A percentile compares a stretch with the other conserved stretches of the same genome.
These are phyloP conservation scores for Talpa occidentalis DNA, from an alignment of 2,113 vertebrate genomes.

Conservation along the genomic window DNA sequence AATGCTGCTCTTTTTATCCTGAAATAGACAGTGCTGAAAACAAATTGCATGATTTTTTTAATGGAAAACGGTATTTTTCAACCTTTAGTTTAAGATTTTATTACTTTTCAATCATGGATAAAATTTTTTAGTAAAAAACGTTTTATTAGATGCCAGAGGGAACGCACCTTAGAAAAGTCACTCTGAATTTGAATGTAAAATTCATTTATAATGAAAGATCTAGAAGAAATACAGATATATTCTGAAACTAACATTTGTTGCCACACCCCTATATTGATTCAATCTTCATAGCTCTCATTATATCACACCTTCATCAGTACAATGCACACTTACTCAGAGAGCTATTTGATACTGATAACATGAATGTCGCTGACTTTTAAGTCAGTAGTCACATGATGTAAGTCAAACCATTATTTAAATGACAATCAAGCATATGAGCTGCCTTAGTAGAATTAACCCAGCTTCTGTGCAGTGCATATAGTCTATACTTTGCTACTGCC, in stretches of 20 bases:
- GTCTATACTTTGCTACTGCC: not conserved
- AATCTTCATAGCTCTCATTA: not conserved
- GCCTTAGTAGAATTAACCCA: not conserved
- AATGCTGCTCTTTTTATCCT: constrained; percentile 43
- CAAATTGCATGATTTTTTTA: constrained; percentile 22
- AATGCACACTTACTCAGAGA: not conserved
- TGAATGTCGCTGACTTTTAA: not conserved
- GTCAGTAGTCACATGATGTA: not conserved
- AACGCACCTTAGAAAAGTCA: not conserved
- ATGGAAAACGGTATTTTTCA: constrained; percentile 20
- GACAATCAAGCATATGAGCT: not conserved
- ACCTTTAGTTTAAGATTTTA: constrained; percentile 27
- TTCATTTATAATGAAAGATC: not conserved
- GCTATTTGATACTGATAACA: not conserved
- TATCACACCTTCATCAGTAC: not conserved
- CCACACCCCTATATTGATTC: not conserved
- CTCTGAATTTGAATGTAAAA: not conserved
- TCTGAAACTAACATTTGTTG: not conserved
- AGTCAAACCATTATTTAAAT: constrained; percentile 50
- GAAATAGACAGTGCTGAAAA: constrained; percentile 27
- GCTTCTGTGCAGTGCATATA: not conserved
- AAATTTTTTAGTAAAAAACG: not conserved
- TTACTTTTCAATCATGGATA: not conserved
- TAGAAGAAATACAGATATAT: not conserved
- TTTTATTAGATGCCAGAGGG: not conserved